Conservation (phyloP, 1,140 invertebrate species). For the Drosophila orena region DNA sequence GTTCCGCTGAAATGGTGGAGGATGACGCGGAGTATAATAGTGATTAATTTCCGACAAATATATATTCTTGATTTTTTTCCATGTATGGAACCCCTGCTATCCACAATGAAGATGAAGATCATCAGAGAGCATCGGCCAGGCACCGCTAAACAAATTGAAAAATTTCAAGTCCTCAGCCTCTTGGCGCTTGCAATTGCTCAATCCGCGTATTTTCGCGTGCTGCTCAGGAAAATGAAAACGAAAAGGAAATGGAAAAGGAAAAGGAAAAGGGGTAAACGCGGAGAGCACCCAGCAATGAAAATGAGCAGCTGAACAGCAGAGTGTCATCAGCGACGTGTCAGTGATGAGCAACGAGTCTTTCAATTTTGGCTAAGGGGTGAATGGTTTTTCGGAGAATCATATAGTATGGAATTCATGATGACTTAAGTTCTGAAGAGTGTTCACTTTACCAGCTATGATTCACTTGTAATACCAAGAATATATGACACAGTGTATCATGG, state of each 20-base stretch:
- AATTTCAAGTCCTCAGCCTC: slow-evolving; percentile 78
- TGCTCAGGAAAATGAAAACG: slow-evolving; percentile 22
- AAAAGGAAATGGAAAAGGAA: slow-evolving; percentile 21
- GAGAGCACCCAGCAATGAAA: slow-evolving; percentile 30
- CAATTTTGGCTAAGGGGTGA: slow-evolving; percentile 7
- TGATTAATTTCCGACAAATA: too few species aligned
- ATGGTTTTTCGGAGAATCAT: slow-evolving; percentile 9
- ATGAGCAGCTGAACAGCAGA: slow-evolving; percentile 14
- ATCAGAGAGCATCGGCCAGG: slow-evolving; percentile 31
- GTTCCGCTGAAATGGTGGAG: too few species aligned
- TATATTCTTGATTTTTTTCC: not conserved
- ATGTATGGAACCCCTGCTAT: slow-evolving; percentile 23
- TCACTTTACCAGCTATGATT: slow-evolving; percentile 1
- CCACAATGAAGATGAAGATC: slow-evolving; percentile 55
- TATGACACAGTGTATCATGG: not conserved
- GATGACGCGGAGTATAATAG: too few species aligned
- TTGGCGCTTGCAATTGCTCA: slow-evolving; percentile 79
- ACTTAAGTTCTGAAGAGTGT: not conserved
- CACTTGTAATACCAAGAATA: slow-evolving; percentile 15
- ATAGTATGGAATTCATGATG: slow-evolving; percentile 30
- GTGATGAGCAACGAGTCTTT: slow-evolving; percentile 31
- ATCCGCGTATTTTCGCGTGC: slow-evolving; percentile 72
- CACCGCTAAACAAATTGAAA: slow-evolving; percentile 76
- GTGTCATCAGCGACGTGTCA: slow-evolving; percentile 28
- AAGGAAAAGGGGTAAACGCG: slow-evolving; percentile 8